Percentiles rank a stretch among this genome's conserved stretches.
Evolutionary conservation across 2,113 vertebrate species (phyloP).

Genomic region (Furnarius figulus): DNA sequence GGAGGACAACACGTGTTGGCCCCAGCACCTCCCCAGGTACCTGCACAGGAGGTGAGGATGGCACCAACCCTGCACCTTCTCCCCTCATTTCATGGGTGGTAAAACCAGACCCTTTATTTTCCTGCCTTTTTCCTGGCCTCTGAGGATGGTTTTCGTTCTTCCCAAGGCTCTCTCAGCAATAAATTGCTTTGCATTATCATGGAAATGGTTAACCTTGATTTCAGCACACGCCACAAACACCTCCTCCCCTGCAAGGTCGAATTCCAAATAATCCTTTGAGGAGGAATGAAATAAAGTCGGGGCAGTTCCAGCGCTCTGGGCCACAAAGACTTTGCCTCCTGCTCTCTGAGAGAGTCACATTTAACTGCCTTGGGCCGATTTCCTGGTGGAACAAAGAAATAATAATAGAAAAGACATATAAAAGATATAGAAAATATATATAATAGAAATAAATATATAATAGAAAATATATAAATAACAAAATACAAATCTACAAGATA

Average conservation of each 20-base stretch:
- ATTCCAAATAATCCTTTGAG: background rate
- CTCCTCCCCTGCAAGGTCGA: background rate
- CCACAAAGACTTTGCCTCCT: background rate
- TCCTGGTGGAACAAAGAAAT: background rate
- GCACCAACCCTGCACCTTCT: background rate
- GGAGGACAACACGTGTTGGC: background rate
- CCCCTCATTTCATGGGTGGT: background rate
- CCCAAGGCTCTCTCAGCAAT: background rate
- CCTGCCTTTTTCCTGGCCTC: background rate
- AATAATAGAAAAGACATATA: accelerated
- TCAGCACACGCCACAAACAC: accelerated
- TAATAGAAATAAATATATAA: background rate
- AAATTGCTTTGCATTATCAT: background rate
- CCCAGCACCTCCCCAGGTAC: background rate
- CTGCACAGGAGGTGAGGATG: accelerated
- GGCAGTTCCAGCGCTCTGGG: background rate
- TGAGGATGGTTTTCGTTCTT: background rate
- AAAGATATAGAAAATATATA: too few species aligned
- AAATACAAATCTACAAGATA: background rate
- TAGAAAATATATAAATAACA: background rate
- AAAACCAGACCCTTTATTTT: background rate
- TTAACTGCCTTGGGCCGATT: accelerated
- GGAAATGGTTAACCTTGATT: background rate
- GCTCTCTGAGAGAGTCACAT: background rate
- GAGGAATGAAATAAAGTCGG: background rate